Evolutionary conservation across 2,888 invertebrate species (phyloP), one percentile per base, ranked within the genome.

Genomic region (Pristionchus mayeri): DNA sequence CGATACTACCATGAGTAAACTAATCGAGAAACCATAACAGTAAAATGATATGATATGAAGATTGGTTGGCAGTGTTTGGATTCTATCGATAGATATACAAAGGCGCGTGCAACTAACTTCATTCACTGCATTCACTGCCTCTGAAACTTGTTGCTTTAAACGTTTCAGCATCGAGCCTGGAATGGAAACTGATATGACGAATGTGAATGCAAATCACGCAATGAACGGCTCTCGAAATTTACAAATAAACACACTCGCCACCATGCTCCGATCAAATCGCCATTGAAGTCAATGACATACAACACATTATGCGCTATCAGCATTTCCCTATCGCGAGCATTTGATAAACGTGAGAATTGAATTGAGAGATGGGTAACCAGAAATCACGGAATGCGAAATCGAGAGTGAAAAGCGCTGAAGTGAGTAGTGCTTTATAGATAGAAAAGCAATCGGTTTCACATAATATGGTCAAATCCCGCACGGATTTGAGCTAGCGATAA

Each of bases 111-210:
- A 52, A 81, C 85, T 37, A 37, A 89, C 89, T 81, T 89, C 89
- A 86, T 86, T 88, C 16, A 87, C 88, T 34, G 88, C 88, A 86
- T 86, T 88, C n/a, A 87, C 88, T 13, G 88, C 88, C 50, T 89
- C 88, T 24, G 89, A 87, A 13, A 88, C 88, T 84, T 88, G 88
- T 67, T 87, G 88, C 84, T 88, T 89, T 13, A 89, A 57, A 57
- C 88, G 85, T 63, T 85, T 85, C 21, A 89, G 85, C 89, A 89
- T 89, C 27, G 21, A 60, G 7, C 18, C 76, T 76, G 44, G n/a
- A 63, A 37, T 48, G 2, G 16, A 24, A 24, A 11, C 3, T 27
- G 24, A 18, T 57, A 11, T 24, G 4, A 67, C 27, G 16, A 67
- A 67, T 67, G 11, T 9, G 67, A 30, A 30, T 27, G 7, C 9